Evolutionary conservation across 2,797 vertebrate species (phyloP).

Genomic region (Falco naumanni): DNA sequence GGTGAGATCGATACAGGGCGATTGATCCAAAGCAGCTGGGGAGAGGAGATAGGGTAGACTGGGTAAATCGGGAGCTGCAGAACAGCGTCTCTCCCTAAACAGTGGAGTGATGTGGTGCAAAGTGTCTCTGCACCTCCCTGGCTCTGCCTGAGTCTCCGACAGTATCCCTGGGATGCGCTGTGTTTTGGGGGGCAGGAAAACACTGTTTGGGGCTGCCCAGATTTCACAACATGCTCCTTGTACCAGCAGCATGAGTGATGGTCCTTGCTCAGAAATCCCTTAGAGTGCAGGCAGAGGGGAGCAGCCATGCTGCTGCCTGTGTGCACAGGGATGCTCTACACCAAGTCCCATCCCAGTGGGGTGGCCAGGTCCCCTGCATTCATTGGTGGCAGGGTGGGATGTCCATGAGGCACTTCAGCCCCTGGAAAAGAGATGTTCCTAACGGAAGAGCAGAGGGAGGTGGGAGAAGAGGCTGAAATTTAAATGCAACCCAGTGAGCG

Average conservation of each 20-base stretch:
- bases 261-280: fast-evolving
- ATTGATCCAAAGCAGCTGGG: constrained; percentile 46
- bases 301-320: background rate
- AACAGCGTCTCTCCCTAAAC: background rate
- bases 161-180: background rate
- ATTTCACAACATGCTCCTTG: fast-evolving
- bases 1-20: fast-evolving
- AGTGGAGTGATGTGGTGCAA: background rate
- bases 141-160: fast-evolving
- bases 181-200: background rate
- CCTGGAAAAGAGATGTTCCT: background rate
- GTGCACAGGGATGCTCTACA: background rate
- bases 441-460: background rate
- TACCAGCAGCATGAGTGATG: background rate
- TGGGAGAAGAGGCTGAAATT: constrained; percentile 6
- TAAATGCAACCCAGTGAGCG: background rate
- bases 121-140: background rate
- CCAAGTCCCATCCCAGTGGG: background rate
- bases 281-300: background rate
- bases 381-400: background rate
- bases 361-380: background rate
- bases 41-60: constrained; percentile 3
- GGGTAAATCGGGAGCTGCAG: background rate
- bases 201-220: background rate
- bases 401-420: background rate